Base-by-base conservation (phyloP, 2,113 vertebrate genomes). In the Coregonus clupeaformis region DNA sequence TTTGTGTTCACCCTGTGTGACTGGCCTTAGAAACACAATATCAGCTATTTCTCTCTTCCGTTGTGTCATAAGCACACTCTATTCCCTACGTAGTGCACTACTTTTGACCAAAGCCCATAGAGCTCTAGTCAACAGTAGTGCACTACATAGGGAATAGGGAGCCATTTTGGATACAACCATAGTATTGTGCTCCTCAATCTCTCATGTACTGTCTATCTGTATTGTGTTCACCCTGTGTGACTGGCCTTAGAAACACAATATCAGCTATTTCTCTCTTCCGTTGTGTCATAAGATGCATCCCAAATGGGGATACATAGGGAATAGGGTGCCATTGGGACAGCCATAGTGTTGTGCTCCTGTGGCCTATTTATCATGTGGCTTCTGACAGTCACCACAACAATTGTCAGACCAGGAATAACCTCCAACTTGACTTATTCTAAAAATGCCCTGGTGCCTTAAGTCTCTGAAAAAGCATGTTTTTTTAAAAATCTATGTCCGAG, bases 131-230 rank as follows among this genome's bases (percentile, higher is more conserved):
- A 42, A 42, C 11, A 42, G 2, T 12, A 42, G 9, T 42, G 36
- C 36, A 11, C 36, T 11, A 42, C 36, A 11, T 42, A 11, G 36
- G 36, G 36, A 42, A 42, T 42, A 42, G 36, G 36, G 36, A 42
- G 36, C 0, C 36, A 42, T 42, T 42, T 11, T 42, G 36, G 9
- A 11, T 42, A 2, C 36, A 42, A 42, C 36, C 36, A 11, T 42
- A 42, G 52, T 6, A 55, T 55, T 20, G 52, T 55, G 52, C 18
- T 55, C 14, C 77, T 74, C 18, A 71, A 45, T 78, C 30, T 77
- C 59, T 86, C 74, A 72, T 52, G 49, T 36, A 20, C 25, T 67
- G 25, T 66, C 36, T 12, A 13, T n/a, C 20, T 20, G 27, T 49
- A 16, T 45, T 57, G 30, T 78, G 59, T 64, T 74, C 27, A 24